A percentile compares a stretch with the other conserved stretches of the same genome.
phyloP scores from a whole-genome alignment of 2,888 invertebrate genomes.

The Ochropacha duplaris region DNA sequence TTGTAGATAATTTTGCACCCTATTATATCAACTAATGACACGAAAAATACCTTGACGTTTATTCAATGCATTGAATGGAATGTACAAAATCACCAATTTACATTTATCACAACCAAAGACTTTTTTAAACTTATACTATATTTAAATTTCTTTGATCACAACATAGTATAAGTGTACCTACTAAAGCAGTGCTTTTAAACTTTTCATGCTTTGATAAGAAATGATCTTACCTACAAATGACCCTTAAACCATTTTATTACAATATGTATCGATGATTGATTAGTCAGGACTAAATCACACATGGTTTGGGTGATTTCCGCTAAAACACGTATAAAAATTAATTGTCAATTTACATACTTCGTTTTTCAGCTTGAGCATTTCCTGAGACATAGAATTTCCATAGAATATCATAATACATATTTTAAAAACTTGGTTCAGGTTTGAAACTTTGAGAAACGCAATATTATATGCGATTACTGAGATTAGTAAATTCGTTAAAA shows the following conservation, averaged over 20 bases:
- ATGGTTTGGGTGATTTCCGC: neutral
- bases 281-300: neutral
- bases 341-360: neutral
- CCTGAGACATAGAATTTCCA: neutral
- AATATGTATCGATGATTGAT: slow-evolving; percentile 5
- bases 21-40: neutral
- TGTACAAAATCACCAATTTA: no score
- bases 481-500: neutral
- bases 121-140: no score
- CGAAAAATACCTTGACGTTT: neutral
- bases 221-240: no score
- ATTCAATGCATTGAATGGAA: neutral
- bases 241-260: slow-evolving; percentile 6
- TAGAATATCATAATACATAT: neutral
- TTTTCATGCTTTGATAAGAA: no score
- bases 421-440: neutral
- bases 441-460: neutral
- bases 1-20: no score
- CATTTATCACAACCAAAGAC: no score
- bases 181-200: no score
- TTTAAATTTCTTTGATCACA: no score
- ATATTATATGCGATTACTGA: neutral
- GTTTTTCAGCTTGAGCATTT: neutral
- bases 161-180: no score
- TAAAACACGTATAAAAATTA: neutral